Percentiles rank a stretch among this genome's conserved stretches.
phyloP scores from a whole-genome alignment of 2,113 vertebrate genomes.

The Manacus vitellinus region DNA sequence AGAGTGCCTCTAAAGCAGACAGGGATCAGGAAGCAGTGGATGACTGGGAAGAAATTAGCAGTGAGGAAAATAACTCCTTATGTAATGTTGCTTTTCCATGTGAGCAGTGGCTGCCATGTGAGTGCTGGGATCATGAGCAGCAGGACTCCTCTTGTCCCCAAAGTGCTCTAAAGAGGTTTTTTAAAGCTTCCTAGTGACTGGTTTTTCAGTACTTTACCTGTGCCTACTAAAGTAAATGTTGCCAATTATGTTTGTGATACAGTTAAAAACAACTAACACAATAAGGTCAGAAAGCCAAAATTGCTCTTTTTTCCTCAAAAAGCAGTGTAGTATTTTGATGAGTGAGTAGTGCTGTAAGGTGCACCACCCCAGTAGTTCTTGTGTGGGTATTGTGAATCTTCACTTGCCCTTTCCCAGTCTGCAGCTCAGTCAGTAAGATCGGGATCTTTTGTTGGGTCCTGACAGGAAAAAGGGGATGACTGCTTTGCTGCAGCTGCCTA shows the following conservation, averaged over 20 bases:
- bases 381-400: neutral
- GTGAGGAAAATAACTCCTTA: neutral
- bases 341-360: neutral
- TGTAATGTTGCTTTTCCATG: neutral
- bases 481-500: neutral
- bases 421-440: neutral
- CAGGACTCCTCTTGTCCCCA: neutral
- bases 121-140: neutral
- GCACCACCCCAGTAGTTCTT: neutral
- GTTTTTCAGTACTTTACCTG: too few species aligned
- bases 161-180: too few species aligned
- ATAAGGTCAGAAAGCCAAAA: too few species aligned
- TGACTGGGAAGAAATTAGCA: neutral
- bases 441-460: neutral
- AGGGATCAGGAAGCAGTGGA: neutral
- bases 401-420: neutral
- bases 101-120: neutral
- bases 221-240: too few species aligned
- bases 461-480: neutral
- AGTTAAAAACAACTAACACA: too few species aligned
- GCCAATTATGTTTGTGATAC: too few species aligned
- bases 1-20: neutral
- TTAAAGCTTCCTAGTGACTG: too few species aligned
- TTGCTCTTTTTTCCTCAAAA: neutral
- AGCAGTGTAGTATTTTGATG: neutral